These are phyloP conservation scores for Epirrita christyi DNA, from an alignment of 2,888 invertebrate genomes.

Conservation along the genomic window DNA sequence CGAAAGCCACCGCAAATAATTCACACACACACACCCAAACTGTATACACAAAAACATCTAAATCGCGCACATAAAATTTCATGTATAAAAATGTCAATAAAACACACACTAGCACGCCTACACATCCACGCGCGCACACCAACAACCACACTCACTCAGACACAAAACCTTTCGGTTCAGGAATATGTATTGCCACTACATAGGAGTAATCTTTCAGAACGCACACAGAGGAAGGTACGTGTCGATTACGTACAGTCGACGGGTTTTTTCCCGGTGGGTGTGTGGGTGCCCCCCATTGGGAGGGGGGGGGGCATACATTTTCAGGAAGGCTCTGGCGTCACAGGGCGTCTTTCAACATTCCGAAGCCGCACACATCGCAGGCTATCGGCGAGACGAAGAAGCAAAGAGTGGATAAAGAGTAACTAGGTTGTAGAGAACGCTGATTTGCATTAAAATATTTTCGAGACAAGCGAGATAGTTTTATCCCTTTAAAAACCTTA, in stretches of 20 bases:
- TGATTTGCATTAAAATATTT: conserved; percentile 9
- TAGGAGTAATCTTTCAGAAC: conserved; percentile 72
- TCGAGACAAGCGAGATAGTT: too few species aligned
- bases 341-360: conserved; percentile 83
- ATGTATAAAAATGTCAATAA: conserved; percentile 84
- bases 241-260: conserved; percentile 55
- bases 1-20: conserved; percentile 71
- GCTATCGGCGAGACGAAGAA: conserved; percentile 83
- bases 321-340: conserved; percentile 80
- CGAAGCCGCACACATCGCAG: conserved; percentile 80
- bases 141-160: conserved; percentile 46
- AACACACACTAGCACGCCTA: conserved; percentile 54
- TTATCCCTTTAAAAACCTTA: too few species aligned
- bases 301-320: conserved; percentile 71
- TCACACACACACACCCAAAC: conserved; percentile 59
- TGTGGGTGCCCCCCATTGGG: conserved; percentile 44
- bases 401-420: conserved; percentile 71
- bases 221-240: conserved; percentile 54
- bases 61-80: conserved; percentile 78
- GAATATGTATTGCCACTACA: conserved; percentile 69
- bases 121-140: conserved; percentile 43
- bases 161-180: conserved; percentile 55
- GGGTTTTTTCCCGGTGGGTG: conserved; percentile 70
- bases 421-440: conserved; percentile 39
- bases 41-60: conserved; percentile 65